Conservation (phyloP, 1,140 invertebrate species). For the Carposina sasakii region DNA sequence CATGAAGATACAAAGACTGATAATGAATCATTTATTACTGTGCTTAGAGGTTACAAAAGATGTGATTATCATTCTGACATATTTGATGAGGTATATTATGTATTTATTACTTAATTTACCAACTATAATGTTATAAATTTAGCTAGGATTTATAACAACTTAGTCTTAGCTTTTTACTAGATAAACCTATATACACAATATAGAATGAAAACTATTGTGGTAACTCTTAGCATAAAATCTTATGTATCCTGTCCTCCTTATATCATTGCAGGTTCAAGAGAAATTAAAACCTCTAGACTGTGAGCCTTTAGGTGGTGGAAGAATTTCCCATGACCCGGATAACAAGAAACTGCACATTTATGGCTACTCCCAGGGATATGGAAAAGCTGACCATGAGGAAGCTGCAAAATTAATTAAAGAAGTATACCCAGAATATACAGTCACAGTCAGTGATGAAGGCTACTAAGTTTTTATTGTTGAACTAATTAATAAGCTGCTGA, state of each 20-base stretch:
- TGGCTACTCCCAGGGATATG: slow-evolving; percentile 91
- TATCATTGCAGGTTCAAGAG: slow-evolving; percentile 56
- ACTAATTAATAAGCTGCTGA: not conserved
- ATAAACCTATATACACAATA: too few species aligned
- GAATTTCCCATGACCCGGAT: slow-evolving; percentile 83
- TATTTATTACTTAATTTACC: not conserved
- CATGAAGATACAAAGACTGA: slow-evolving; percentile 44
- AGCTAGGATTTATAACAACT: not conserved
- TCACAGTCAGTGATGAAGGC: slow-evolving; percentile 87
- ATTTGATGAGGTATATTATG: slow-evolving; percentile 57
- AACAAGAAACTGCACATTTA: slow-evolving; percentile 88
- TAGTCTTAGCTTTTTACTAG: slow-evolving; percentile 7
- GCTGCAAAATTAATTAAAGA: slow-evolving; percentile 83
- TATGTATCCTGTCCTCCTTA: too few species aligned
- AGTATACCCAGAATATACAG: slow-evolving; percentile 81
- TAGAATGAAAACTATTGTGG: not conserved
- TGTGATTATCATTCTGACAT: slow-evolving; percentile 79
- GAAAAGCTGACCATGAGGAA: slow-evolving; percentile 87
- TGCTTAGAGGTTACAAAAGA: slow-evolving; percentile 83
- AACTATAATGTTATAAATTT: not conserved
- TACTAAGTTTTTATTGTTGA: slow-evolving; percentile 74
- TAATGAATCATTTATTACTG: slow-evolving; percentile 70
- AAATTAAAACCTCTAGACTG: slow-evolving; percentile 74
- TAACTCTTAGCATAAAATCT: too few species aligned
- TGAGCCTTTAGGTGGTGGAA: slow-evolving; percentile 87